Conservation (phyloP, 2,888 invertebrate species). For the Tolmerus cingulatus region DNA sequence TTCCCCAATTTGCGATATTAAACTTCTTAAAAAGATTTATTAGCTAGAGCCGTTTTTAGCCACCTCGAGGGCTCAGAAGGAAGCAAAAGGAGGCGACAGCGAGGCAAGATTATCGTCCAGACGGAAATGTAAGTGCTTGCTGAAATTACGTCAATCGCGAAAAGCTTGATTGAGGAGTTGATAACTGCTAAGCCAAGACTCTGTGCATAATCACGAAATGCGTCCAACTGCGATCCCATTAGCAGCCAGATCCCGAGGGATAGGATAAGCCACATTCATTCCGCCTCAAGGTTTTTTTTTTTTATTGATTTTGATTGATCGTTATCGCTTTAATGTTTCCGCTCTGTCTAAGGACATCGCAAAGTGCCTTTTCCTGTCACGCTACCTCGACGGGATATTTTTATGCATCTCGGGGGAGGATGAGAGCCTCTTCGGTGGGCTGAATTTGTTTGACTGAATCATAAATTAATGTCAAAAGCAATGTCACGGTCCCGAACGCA, state of each 20-base stretch:
- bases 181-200: not conserved
- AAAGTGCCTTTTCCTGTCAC: conserved; percentile 33
- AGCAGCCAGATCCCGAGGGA: not conserved
- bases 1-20: not conserved
- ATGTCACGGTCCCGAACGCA: not conserved
- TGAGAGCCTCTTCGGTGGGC: not conserved
- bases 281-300: not conserved
- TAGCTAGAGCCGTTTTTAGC: not conserved
- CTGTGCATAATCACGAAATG: conserved; percentile 5
- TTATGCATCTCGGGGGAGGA: not conserved
- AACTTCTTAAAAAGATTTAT: not conserved
- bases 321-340: conserved; percentile 31
- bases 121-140: not conserved
- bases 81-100: not conserved
- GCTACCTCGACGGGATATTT: not conserved
- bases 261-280: not conserved
- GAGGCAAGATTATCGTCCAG: not conserved
- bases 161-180: not conserved
- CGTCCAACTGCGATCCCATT: conserved; percentile 3
- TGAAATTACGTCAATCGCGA: not conserved
- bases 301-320: conserved; percentile 31
- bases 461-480: not conserved
- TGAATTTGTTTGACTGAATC: not conserved
- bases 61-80: not conserved
- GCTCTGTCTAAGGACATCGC: not conserved